Percentiles rank a stretch among this genome's conserved stretches.
These are phyloP conservation scores for Limnodromus scolopaceus DNA, from an alignment of 2,797 vertebrate species.

Conservation along the genomic window DNA sequence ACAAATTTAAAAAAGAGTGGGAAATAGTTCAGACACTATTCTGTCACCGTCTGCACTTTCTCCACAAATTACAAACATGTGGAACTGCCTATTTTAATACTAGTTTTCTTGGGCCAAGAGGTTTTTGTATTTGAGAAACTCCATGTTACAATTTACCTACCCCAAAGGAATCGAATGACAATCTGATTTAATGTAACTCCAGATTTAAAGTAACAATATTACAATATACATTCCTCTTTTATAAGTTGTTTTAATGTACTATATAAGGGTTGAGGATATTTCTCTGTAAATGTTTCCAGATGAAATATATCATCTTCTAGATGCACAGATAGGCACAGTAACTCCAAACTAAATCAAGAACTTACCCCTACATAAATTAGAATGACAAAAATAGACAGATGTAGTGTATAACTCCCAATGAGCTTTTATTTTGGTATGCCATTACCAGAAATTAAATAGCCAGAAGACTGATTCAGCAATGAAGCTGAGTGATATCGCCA, in stretches of 20 bases:
- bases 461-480: slow-evolving; percentile 12
- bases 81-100: slow-evolving; percentile 61
- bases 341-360: slow-evolving; percentile 54
- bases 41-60: slow-evolving; percentile 68
- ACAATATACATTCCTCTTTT: slow-evolving; percentile 45
- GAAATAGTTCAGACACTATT: slow-evolving; percentile 67
- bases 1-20: slow-evolving; percentile 44
- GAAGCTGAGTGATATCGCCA: not conserved
- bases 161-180: slow-evolving; percentile 54
- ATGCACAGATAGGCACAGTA: slow-evolving; percentile 56
- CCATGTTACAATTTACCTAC: slow-evolving; percentile 60
- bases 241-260: slow-evolving; percentile 60
- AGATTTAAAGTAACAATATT: slow-evolving; percentile 59
- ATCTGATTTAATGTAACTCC: slow-evolving; percentile 60
- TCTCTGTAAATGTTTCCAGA: slow-evolving; percentile 63
- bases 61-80: slow-evolving; percentile 75
- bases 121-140: slow-evolving; percentile 74
- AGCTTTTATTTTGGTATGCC: slow-evolving; percentile 40
- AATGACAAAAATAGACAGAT: slow-evolving; percentile 41
- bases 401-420: slow-evolving; percentile 1
- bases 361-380: not conserved
- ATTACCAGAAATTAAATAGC: slow-evolving; percentile 54
- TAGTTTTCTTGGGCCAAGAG: slow-evolving; percentile 59
- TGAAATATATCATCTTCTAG: slow-evolving; percentile 67
- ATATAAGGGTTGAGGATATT: slow-evolving; percentile 45